phyloP scores from a whole-genome alignment of 2,797 vertebrate species.

The Mus minutoides region DNA sequence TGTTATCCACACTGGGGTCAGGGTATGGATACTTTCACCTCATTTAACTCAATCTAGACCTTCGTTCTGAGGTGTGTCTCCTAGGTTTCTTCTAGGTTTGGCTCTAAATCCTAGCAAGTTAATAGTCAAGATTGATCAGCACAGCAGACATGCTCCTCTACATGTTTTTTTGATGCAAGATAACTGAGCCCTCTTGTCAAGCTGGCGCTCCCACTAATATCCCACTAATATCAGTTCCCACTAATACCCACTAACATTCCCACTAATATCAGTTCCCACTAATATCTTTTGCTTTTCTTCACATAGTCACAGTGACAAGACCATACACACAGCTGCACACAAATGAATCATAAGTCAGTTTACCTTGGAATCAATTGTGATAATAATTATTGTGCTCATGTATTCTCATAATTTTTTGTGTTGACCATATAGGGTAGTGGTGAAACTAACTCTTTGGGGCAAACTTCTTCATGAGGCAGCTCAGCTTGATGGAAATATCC shows the following conservation, averaged over 20 bases:
- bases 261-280: not conserved
- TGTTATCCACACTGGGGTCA: not conserved
- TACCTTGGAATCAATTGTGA: not conserved
- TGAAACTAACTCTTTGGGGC: not conserved
- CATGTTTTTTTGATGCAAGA: not conserved
- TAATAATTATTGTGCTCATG: not conserved
- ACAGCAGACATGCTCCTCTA: not conserved
- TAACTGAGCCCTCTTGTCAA: not conserved
- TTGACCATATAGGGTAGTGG: too few species aligned
- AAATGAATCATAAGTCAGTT: not conserved
- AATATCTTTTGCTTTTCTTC: not conserved
- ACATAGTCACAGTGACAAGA: not conserved
- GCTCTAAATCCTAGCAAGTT: not conserved
- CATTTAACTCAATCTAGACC: not conserved
- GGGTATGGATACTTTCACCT: not conserved
- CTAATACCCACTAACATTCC: not conserved
- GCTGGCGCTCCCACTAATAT: too few species aligned
- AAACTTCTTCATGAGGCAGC: not conserved
- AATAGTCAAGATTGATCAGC: not conserved
- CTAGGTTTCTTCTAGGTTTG: not conserved
- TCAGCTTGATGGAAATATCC: not conserved
- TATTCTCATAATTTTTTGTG: not conserved
- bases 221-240: not conserved
- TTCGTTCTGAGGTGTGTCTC: not conserved
- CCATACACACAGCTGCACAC: too few species aligned